Percentiles rank a stretch among this genome's conserved stretches.
These are phyloP conservation scores for Neodiprion pinetum DNA, from an alignment of 1,140 invertebrate species.

Conservation along the genomic window DNA sequence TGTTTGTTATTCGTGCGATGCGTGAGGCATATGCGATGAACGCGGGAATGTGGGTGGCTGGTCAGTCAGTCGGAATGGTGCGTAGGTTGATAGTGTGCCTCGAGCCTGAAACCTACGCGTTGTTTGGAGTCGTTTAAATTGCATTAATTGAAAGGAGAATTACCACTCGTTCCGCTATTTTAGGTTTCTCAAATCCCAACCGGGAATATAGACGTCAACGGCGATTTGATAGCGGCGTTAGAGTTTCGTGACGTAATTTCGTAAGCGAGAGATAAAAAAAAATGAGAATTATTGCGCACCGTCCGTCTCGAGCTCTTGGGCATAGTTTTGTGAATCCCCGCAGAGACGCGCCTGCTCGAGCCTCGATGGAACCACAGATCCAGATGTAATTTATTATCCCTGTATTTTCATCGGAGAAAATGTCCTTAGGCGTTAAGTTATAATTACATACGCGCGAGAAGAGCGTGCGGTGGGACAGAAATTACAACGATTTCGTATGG, in stretches of 20 bases:
- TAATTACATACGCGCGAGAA: neutral
- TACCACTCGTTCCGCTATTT: neutral
- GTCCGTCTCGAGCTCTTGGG: too few species aligned
- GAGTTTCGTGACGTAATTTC: too few species aligned
- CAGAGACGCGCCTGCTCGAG: too few species aligned
- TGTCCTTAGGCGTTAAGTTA: neutral
- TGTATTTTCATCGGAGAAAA: neutral
- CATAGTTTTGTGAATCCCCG: too few species aligned
- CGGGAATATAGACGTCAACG: too few species aligned
- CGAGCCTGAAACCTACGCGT: neutral
- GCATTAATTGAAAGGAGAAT: neutral
- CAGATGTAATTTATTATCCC: neutral
- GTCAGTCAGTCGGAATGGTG: neutral
- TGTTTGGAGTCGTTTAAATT: constrained; percentile 7
- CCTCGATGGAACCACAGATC: neutral
- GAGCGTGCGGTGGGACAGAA: neutral
- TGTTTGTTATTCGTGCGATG: neutral
- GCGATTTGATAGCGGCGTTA: too few species aligned
- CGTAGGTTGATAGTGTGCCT: neutral
- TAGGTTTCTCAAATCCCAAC: too few species aligned
- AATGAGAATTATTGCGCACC: too few species aligned
- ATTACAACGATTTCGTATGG: neutral
- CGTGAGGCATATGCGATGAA: neutral
- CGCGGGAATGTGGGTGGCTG: neutral
- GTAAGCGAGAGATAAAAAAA: too few species aligned